Conservation (phyloP, 1,140 invertebrate genomes). For the Drosophila funebris region DNA sequence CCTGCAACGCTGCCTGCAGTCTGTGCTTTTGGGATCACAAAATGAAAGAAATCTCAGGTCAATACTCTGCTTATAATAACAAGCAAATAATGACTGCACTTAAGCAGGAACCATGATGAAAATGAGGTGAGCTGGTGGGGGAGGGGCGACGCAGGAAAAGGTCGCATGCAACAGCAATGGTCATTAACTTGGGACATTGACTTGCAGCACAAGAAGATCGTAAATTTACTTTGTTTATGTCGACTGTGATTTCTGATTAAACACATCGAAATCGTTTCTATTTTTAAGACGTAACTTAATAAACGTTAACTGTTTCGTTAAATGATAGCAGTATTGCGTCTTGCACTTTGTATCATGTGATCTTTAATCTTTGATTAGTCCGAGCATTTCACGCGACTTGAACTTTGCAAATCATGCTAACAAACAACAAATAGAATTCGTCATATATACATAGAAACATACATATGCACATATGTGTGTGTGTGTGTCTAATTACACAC, state of each 20-base stretch:
- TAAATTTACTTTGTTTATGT: background rate
- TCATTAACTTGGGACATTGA: conserved; percentile 28
- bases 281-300: background rate
- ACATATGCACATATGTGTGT: background rate
- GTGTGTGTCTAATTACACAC: too few species aligned
- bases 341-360: conserved; percentile 30
- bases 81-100: conserved; percentile 37
- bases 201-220: background rate
- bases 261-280: background rate
- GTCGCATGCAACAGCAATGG: background rate
- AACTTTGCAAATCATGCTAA: conserved; percentile 15
- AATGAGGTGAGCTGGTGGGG: background rate
- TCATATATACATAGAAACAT: background rate
- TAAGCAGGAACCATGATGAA: background rate
- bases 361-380: conserved; percentile 10
- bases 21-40: too few species aligned
- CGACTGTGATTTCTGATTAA: background rate
- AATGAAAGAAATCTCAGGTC: conserved; percentile 57
- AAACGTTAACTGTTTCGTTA: background rate
- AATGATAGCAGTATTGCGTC: background rate
- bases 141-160: background rate
- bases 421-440: conserved; percentile 23
- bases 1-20: conserved; percentile 1
- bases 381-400: background rate
- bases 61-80: conserved; percentile 45